A percentile compares a stretch with the other conserved stretches of the same genome.
phyloP scores from a whole-genome alignment of 53 echinoderm and acorn worm genomes.

The Echinarachnius parma region DNA sequence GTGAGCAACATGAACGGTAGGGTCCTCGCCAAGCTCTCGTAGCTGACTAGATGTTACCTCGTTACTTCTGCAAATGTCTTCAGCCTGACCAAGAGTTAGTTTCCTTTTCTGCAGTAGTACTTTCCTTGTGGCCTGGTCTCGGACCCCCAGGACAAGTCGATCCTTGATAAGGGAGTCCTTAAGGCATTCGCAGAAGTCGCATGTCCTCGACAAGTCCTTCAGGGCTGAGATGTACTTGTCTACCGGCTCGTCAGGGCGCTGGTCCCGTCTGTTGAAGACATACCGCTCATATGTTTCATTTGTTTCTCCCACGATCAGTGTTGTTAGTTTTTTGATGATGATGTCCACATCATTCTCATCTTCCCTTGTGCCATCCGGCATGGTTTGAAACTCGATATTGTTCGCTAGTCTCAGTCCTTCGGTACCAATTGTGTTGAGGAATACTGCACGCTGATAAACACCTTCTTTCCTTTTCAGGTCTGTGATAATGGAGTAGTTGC shows the following conservation, averaged over 20 bases:
- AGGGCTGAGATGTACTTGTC: constrained; percentile 21
- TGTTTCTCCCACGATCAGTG: constrained; percentile 35
- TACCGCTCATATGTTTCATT: constrained; percentile 29
- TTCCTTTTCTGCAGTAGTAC: constrained; percentile 16
- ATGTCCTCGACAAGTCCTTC: background rate
- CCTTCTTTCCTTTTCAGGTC: background rate
- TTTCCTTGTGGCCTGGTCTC: constrained; percentile 9
- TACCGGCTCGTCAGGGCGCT: constrained; percentile 3
- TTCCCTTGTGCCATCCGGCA: constrained; percentile 10
- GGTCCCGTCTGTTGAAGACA: background rate
- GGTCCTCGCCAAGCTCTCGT: constrained; percentile 7
- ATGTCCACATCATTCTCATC: background rate
- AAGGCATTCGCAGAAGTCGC: constrained; percentile 46
- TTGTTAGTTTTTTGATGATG: constrained; percentile 23
- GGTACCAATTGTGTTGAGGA: too few relatives aligned
- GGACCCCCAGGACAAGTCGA: constrained; percentile 12
- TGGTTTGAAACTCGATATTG: background rate
- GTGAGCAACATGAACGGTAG: constrained; percentile 10
- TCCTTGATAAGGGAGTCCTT: constrained; percentile 30
- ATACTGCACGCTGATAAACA: constrained; percentile 4
- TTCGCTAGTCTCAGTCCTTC: too few relatives aligned
- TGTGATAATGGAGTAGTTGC: background rate
- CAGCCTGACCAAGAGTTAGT: background rate
- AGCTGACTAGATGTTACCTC: constrained; percentile 17
- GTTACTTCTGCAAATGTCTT: constrained; percentile 14